A percentile compares a stretch with the other conserved stretches of the same genome.
Conservation (phyloP, 2,113 vertebrate species). For the Oncorhynchus keta region DNA sequence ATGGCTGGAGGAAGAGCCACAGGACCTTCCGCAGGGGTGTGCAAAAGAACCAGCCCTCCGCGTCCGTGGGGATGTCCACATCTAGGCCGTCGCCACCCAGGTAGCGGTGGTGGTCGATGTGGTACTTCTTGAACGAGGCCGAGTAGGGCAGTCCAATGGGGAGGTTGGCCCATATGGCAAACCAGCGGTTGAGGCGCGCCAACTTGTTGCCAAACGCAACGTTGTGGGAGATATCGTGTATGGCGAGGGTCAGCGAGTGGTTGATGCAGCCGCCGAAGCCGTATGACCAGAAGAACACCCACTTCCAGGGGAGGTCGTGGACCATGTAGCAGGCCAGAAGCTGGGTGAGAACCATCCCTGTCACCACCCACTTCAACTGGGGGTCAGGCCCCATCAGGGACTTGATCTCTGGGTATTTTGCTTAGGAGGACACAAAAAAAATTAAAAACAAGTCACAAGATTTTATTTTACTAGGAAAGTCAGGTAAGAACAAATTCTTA, state of each 20-base stretch:
- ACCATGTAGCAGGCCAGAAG: conserved; percentile 87
- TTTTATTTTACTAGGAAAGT: too few relatives aligned
- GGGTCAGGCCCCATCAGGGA: conserved; percentile 91
- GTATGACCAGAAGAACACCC: conserved; percentile 95
- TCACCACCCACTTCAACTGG: conserved; percentile 90
- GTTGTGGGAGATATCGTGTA: conserved; percentile 98
- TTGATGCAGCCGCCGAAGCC: conserved; percentile 92
- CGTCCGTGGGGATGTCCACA: conserved; percentile 88
- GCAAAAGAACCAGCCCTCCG: conserved; percentile 96
- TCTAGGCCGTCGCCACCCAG: conserved; percentile 88
- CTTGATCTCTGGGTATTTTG: conserved; percentile 96
- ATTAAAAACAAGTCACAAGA: not conserved
- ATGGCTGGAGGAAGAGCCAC: conserved; percentile 89
- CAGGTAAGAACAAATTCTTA: too few relatives aligned
- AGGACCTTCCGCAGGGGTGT: conserved; percentile 86
- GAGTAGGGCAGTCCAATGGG: conserved; percentile 92
- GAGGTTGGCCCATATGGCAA: conserved; percentile 93
- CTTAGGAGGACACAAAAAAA: conserved; percentile 63
- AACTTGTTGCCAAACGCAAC: conserved; percentile 89
- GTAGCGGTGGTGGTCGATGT: conserved; percentile 96
- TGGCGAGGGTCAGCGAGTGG: conserved; percentile 92
- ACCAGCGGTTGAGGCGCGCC: conserved; percentile 87
- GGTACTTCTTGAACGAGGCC: conserved; percentile 96
- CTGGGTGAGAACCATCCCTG: conserved; percentile 86
- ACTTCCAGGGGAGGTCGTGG: conserved; percentile 87